phyloP scores from a whole-genome alignment of 1,140 invertebrate genomes.

The Lepidotrigona ventralis region DNA sequence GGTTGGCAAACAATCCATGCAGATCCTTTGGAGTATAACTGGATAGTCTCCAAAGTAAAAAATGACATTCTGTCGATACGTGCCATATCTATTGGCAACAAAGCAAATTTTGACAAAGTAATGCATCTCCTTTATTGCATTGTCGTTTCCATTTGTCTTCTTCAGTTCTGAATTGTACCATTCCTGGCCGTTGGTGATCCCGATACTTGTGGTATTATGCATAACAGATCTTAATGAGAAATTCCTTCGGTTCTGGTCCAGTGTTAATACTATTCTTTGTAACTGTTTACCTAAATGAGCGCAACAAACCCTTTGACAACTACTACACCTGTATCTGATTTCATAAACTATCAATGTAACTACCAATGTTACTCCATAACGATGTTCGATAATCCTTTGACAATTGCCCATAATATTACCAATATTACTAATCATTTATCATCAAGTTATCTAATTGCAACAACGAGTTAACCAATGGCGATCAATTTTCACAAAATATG shows the following conservation, averaged over 20 bases:
- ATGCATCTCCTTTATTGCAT: constrained; percentile 65
- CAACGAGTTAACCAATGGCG: neutral
- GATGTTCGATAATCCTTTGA: neutral
- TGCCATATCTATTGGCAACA: constrained; percentile 88
- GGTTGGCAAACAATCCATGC: constrained; percentile 88
- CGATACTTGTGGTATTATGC: constrained; percentile 59
- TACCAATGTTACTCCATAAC: too few relatives aligned
- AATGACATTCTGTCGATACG: constrained; percentile 89
- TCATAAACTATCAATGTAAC: neutral
- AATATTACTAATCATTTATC: neutral
- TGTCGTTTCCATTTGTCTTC: constrained; percentile 59
- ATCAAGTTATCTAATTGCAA: neutral
- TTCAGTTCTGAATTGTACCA: constrained; percentile 73
- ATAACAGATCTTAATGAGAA: constrained; percentile 83
- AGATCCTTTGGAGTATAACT: constrained; percentile 86
- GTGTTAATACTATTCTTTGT: constrained; percentile 85
- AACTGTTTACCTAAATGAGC: constrained; percentile 70
- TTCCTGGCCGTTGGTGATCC: constrained; percentile 80
- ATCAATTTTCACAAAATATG: too few relatives aligned
- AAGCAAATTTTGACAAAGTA: constrained; percentile 86
- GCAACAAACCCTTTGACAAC: neutral
- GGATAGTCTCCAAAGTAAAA: constrained; percentile 89
- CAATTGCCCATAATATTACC: neutral
- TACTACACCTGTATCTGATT: neutral
- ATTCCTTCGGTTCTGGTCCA: constrained; percentile 87